Percentiles rank a stretch among this genome's conserved stretches.
Conservation (phyloP, 2,797 vertebrate genomes). For the Melanotaenia pygmaea region DNA sequence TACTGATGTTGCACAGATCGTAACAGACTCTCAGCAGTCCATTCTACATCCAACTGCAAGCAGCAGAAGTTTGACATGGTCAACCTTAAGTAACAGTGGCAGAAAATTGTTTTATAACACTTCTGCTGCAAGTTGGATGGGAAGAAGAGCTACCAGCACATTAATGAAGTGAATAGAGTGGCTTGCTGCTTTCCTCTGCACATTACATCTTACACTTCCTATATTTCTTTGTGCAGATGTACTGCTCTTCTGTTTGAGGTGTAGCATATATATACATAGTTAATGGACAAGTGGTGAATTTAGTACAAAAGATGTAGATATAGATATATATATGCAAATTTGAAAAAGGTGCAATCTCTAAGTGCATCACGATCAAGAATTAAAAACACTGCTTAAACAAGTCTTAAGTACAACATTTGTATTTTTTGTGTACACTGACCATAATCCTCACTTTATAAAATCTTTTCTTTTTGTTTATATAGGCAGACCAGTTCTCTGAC, state of each 20-base stretch:
- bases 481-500: slow-evolving; percentile 98
- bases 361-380: neutral
- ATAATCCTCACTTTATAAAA: neutral
- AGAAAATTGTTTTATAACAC: slow-evolving; percentile 16
- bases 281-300: slow-evolving; percentile 4
- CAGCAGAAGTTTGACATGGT: slow-evolving; percentile 23
- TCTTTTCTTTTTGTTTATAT: slow-evolving; percentile 34
- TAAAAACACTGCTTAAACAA: neutral
- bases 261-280: slow-evolving; percentile 13
- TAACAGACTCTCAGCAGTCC: slow-evolving; percentile 20
- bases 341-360: neutral
- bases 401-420: neutral
- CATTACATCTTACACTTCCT: neutral
- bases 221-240: neutral
- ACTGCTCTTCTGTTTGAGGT: slow-evolving; percentile 10
- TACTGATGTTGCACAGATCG: slow-evolving; percentile 22
- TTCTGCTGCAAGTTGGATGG: neutral
- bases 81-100: slow-evolving; percentile 17
- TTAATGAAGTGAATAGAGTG: slow-evolving; percentile 12
- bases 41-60: slow-evolving; percentile 15
- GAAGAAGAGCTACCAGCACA: slow-evolving; percentile 4
- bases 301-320: neutral
- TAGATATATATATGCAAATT: slow-evolving; percentile 1
- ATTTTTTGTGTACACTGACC: neutral
- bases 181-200: slow-evolving; percentile 10